These are phyloP conservation scores for Zaprionus gabonicus DNA, from an alignment of 1,140 invertebrate genomes.

Conservation along the genomic window DNA sequence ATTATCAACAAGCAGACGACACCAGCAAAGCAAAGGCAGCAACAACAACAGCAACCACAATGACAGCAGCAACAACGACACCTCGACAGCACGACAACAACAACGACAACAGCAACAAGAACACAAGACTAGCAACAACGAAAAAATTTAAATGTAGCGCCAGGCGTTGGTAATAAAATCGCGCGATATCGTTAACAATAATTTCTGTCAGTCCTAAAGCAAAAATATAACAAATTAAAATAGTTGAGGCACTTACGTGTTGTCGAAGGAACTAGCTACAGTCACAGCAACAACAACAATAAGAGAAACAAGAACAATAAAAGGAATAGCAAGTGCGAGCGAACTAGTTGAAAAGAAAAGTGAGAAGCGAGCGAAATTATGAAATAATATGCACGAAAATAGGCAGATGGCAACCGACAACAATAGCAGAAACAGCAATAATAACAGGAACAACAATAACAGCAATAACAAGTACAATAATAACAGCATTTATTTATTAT, in stretches of 20 bases:
- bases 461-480: too few species aligned
- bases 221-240: constrained; percentile 81
- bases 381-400: constrained; percentile 75
- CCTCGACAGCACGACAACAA: background rate
- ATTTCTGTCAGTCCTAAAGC: constrained; percentile 75
- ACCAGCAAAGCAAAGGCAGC: constrained; percentile 19
- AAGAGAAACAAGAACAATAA: constrained; percentile 5
- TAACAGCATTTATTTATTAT: constrained; percentile 16
- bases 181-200: constrained; percentile 75
- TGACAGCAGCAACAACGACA: background rate
- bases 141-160: constrained; percentile 41
- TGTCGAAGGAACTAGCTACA: constrained; percentile 33
- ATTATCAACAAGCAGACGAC: constrained; percentile 56
- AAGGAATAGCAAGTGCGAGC: constrained; percentile 17
- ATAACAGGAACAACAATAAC: constrained; percentile 8
- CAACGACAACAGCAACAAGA: constrained; percentile 6
- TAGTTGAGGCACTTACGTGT: constrained; percentile 56
- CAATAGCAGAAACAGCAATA: constrained; percentile 24
- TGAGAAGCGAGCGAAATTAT: constrained; percentile 45
- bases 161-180: constrained; percentile 56
- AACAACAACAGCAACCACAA: constrained; percentile 10
- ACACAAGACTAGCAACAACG: constrained; percentile 5
- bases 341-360: constrained; percentile 2
- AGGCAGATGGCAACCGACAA: constrained; percentile 57
- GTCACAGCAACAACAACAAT: background rate